These are phyloP conservation scores for Drosophila anceps DNA, from an alignment of 2,888 invertebrate genomes.

Conservation along the genomic window DNA sequence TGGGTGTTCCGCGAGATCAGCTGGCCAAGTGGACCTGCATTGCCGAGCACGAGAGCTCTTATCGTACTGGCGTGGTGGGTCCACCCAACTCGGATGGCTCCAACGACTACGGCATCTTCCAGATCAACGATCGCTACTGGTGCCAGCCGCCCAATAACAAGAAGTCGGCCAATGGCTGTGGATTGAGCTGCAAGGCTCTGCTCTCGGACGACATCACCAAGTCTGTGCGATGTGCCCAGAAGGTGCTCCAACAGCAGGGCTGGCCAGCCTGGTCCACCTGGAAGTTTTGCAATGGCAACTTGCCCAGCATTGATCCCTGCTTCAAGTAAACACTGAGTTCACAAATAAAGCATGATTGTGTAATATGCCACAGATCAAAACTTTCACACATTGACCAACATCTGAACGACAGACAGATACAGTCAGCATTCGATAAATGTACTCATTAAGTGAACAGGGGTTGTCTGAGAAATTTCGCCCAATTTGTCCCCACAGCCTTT, in stretches of 20 bases:
- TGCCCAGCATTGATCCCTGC: constrained; percentile 65
- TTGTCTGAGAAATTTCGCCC: constrained; percentile 42
- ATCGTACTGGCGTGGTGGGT: constrained; percentile 85
- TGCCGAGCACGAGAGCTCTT: constrained; percentile 73
- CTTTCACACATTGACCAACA: constrained; percentile 59
- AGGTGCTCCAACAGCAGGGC: constrained; percentile 67
- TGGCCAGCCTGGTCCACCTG: constrained; percentile 79
- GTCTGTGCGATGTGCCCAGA: constrained; percentile 70
- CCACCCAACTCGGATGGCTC: constrained; percentile 85
- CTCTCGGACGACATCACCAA: constrained; percentile 68
- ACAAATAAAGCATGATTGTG: constrained; percentile 29
- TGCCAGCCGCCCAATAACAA: constrained; percentile 63
- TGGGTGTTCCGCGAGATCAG: constrained; percentile 70
- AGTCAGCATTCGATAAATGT: constrained; percentile 43
- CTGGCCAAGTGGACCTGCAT: constrained; percentile 77
- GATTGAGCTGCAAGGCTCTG: constrained; percentile 62
- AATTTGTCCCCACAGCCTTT: constrained; percentile 62
- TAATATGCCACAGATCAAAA: constrained; percentile 24
- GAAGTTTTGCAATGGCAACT: constrained; percentile 60
- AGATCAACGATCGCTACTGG: constrained; percentile 83
- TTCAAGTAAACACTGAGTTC: constrained; percentile 38
- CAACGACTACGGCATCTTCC: constrained; percentile 83
- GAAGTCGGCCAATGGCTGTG: constrained; percentile 70
- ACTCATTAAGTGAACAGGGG: constrained; percentile 38
- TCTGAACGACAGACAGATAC: constrained; percentile 9